Evolutionary conservation across 2,113 vertebrate genomes (phyloP).

Genomic region (Apteryx owenii): DNA sequence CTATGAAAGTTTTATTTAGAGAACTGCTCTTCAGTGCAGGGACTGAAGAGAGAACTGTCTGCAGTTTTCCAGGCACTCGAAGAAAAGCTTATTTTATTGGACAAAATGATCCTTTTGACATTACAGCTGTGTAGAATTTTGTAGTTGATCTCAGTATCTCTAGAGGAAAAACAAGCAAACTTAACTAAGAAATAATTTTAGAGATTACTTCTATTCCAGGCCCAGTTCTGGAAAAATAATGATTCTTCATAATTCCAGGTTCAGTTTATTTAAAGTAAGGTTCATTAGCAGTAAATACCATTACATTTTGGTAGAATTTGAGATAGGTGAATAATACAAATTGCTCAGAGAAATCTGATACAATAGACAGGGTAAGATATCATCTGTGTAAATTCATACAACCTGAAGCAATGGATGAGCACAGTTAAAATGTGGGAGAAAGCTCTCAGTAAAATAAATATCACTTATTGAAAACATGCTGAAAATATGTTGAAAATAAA

Average conservation of each 20-base stretch:
- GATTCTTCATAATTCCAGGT: background rate
- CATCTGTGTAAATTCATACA: background rate
- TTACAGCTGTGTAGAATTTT: background rate
- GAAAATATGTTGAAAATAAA: background rate
- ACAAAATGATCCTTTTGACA: background rate
- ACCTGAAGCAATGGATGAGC: background rate
- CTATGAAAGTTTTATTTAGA: background rate
- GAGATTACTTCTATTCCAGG: background rate
- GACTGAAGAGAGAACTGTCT: background rate
- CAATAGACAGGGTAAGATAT: accelerated
- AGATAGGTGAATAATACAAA: background rate
- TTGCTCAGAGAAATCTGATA: background rate
- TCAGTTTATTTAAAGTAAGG: background rate
- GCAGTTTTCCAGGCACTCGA: background rate
- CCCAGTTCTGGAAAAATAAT: background rate
- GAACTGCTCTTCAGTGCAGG: background rate
- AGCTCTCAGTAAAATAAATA: background rate
- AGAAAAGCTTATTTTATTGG: background rate
- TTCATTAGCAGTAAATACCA: background rate
- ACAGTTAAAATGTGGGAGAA: background rate
- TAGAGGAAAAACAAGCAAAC: background rate
- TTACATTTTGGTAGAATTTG: background rate
- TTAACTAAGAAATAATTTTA: background rate
- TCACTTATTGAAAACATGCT: too few species aligned
- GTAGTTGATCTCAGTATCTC: background rate